phyloP scores from a whole-genome alignment of 2,888 invertebrate species.

The Synanthedon formicaeformis region DNA sequence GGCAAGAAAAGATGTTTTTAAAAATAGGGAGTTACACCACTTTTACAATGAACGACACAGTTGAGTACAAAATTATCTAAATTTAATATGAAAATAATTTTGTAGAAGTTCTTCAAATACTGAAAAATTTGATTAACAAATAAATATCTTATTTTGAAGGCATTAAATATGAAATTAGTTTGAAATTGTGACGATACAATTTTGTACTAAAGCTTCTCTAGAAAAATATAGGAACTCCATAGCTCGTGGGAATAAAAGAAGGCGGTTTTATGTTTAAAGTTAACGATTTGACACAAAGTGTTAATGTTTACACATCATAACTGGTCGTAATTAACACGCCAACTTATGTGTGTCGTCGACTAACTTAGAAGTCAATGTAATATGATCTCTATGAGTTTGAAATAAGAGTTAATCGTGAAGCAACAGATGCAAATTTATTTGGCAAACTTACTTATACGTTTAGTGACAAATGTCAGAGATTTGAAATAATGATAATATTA shows the following conservation, averaged over 20 bases:
- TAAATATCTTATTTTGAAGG: not conserved
- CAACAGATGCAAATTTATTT: not conserved
- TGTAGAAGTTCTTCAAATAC: not conserved
- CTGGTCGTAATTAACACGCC: constrained; percentile 10
- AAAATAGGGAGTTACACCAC: too few relatives aligned
- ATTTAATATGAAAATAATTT: not conserved
- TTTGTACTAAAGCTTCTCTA: not conserved
- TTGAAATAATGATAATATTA: constrained; percentile 1
- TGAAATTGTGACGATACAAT: not conserved
- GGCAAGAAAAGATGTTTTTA: too few relatives aligned
- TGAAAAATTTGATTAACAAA: not conserved
- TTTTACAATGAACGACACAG: too few relatives aligned
- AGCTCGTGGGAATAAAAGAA: constrained; percentile 17
- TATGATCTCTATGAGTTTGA: not conserved
- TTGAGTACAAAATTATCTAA: not conserved
- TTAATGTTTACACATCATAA: constrained; percentile 24
- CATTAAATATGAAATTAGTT: not conserved
- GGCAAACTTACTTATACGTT: not conserved
- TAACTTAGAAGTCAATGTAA: not conserved
- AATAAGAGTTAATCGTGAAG: not conserved
- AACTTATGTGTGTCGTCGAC: not conserved
- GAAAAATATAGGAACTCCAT: not conserved
- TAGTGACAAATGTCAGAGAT: not conserved
- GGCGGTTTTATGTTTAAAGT: constrained; percentile 19
- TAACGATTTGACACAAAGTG: constrained; percentile 22